Base-by-base conservation (phyloP, 2,888 invertebrate species). In the Xestoiulus laeticollis region DNA sequence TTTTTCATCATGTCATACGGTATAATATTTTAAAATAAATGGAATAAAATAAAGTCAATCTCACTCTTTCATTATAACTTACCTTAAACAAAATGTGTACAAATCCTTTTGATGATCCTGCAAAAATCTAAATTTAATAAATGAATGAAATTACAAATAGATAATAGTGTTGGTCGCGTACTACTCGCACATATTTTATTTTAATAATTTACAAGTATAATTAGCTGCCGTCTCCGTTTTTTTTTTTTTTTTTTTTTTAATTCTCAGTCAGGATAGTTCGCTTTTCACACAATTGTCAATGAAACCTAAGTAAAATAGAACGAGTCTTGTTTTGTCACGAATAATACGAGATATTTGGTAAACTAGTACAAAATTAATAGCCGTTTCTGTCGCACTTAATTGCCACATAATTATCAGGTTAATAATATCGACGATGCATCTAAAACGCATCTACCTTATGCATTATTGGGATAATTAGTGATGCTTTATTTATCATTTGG, bases 241-340 rank as follows among this genome's bases (percentile, higher is more conserved):
- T n/a, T n/a, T n/a, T n/a, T n/a, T n/a, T n/a, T n/a, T 84, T 26
- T 84, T 84, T 26, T 84, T 84, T 44, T 38, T 22, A 85, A 43
- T 85, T 85, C 44, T 44, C 32, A n/a, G 44, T 85, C 44, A 85
- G 44, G 44, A 85, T 85, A 44, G 38, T 85, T 85, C 22, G 16
- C 44, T 32, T 85, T 38, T 85, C 43, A 32, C 85, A 44, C 38
- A 85, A 44, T 10, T 85, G n/a, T 43, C 33, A 84, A 43, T 38
- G 38, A 85, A 30, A 85, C n/a, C 85, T 85, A 85, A 85, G n/a
- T 22, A 85, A 85, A 85, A 44, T 85, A 22, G n/a, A 6, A 38
- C 38, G 32, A 32, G 30, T n/a, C 14, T 30, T 32, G 26, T 85
- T 68, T 68, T 48, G 4, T 68, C 22, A 68, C 26, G 68, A 26